Base-by-base conservation (phyloP, 2,797 vertebrate species). In the Enteromius trimaculatus region DNA sequence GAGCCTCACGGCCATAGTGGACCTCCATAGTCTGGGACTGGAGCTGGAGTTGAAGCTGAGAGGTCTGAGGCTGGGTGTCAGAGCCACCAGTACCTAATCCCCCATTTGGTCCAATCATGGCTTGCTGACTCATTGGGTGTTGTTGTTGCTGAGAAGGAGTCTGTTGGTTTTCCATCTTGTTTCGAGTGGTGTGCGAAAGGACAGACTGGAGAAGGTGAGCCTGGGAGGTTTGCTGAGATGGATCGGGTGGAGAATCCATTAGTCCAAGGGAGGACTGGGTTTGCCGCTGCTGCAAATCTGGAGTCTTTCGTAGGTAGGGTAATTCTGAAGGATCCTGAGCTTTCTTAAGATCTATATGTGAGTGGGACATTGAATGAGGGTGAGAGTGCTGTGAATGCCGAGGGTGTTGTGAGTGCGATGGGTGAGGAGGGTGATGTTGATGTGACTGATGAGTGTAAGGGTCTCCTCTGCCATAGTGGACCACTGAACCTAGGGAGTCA, bases 151-250 rank as follows among this genome's bases (percentile, higher is more conserved):
- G 91, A 13, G 86, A 39, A n/a, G 90, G 47, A 31, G 87, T 77
- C 84, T 91, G 92, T 51, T 93, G 92, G 80, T 89, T 71, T 17
- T 95, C 94, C 88, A 95, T 92, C 84, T 95, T 94, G 70, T 89
- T 90, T 81, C 68, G 89, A 21, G 92, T 87, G 0, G 95, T 94
- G n/a, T 96, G 96, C 26, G 96, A 97, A 53, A 97, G 95, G 74
- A 96, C 96, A 0, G 97, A 96, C 51, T 96, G 96, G 47, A 97
- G 92, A 89, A 97, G 92, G 76, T 95, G 96, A 88, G 88, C 92
- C 90, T 89, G 84, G 62, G 89, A 82, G 31, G 88, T 71, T 87
- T 93, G 93, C 82, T 93, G 92, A 13, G 88, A 86, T 26, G 89
- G 91, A 14, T 96, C 96, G 11, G 96, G 91, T 0, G 96, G 90